Evolutionary conservation across 2,797 vertebrate genomes (phyloP), one percentile per base, ranked within the genome.

Genomic region (Chanos chanos): DNA sequence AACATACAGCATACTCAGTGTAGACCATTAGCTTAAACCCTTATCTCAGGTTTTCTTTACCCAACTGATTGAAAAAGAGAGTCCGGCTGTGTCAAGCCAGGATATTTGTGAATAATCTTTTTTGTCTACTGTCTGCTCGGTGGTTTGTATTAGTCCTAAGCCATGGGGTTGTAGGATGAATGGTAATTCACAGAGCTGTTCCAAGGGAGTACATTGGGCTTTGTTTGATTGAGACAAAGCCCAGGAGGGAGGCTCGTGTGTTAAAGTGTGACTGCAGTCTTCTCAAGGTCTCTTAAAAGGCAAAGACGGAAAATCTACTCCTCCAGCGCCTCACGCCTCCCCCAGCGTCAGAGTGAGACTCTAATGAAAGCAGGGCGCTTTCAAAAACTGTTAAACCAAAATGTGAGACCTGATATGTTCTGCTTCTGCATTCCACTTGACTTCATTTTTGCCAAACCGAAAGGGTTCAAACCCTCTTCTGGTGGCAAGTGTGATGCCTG

Each of bases 231-330:
- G 69, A 75, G 64, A 51, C 45, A 45, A 55, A 44, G 57, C 74
- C 65, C 67, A 34, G 50, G 66, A 71, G 65, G 41, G 28, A 64
- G 41, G 41, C 34, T 54, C n/a, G n/a, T 51, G 48, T 71, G 56
- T 56, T 56, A 60, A 70, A 74, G 64, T 67, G 55, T 55, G 52
- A 55, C 64, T 71, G 39, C 68, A 40, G 61, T 37, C 49, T 56
- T 71, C 64, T 68, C 64, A 71, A 73, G 67, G 70, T 76, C 71
- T 55, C 56, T 58, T 60, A 54, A 76, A 73, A 73, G 67, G 63
- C 70, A 61, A 71, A 62, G 48, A 57, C 66, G 68, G 61, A 64
- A 64, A 64, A 73, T 70, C 70, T 64, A 56, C 64, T 68, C 61
- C 40, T 51, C 69, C 61, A n/a, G n/a, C 55, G 50, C 47, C 37